Conservation (phyloP, 2,888 invertebrate genomes). For the Drosophila pegasa region DNA sequence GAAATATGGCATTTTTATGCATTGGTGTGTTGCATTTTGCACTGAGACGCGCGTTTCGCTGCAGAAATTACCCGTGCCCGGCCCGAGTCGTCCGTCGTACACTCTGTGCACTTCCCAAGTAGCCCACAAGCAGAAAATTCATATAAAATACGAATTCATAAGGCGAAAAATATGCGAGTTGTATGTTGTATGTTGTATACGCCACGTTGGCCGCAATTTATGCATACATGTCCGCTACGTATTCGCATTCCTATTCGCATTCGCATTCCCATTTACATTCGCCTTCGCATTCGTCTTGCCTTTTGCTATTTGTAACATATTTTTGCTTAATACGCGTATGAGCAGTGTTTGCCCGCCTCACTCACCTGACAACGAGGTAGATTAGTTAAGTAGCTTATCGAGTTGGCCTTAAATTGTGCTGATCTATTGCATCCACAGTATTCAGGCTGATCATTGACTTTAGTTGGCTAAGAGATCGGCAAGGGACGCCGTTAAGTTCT, state of each 20-base stretch:
- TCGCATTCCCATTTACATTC: conserved; percentile 22
- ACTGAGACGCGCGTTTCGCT: conserved; percentile 37
- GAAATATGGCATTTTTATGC: conserved; percentile 81
- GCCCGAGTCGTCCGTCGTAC: background rate
- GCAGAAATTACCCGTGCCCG: conserved; percentile 63
- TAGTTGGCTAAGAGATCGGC: background rate
- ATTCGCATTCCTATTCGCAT: conserved; percentile 28
- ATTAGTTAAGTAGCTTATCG: conserved; percentile 9
- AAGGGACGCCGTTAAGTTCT: conserved; percentile 6
- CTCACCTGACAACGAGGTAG: background rate
- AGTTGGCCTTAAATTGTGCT: background rate
- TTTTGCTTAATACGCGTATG: conserved; percentile 32
- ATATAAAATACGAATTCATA: conserved; percentile 80
- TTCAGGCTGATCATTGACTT: background rate
- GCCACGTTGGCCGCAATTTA: conserved; percentile 76
- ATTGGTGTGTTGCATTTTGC: conserved; percentile 76
- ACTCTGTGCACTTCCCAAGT: background rate
- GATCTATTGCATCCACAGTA: background rate
- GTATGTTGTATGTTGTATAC: conserved; percentile 51
- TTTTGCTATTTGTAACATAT: conserved; percentile 49
- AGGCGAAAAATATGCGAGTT: conserved; percentile 75
- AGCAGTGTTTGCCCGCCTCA: conserved; percentile 56
- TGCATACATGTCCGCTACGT: conserved; percentile 58
- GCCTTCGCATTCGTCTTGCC: conserved; percentile 20
- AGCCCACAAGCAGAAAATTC: conserved; percentile 46